Evolutionary conservation across 2,113 vertebrate species (phyloP), one percentile per base, ranked within the genome.

Genomic region (Hyla sarda): DNA sequence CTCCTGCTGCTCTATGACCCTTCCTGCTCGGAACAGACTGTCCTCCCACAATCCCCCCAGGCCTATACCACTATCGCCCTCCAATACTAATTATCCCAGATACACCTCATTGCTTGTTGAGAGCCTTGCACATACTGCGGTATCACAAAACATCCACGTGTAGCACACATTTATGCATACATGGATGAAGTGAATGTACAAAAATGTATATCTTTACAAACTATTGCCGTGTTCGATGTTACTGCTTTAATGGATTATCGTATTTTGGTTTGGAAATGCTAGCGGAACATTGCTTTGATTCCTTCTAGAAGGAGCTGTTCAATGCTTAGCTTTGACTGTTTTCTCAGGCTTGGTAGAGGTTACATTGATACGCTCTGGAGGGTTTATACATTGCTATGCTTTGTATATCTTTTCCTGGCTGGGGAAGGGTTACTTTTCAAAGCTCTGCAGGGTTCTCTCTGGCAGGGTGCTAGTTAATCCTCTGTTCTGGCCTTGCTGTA

Each of bases 1-100:
- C 86, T 87, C 86, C 82, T 87, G 85, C 77, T 87, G 85, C 85
- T 87, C 85, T 82, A 81, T 87, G 85, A 87, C 85, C 85, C 85
- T 73, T 73, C 85, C 47, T 74, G 78, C 85, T 87, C 77, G 74
- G 77, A 87, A 87, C 67, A 82, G 85, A 73, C 85, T 87, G 84
- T 74, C 85, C 85, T 82, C 78, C 85, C 69, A 87, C 77, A 87
- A 74, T 87, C 77, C 85, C 85, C 76, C 77, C 67, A 56, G 85
- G 77, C 85, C 67, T 82, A 11, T 48, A 56, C 17, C 50, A 56
- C 75, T 16, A 50, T 86, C 67, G 65, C 50, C 82, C 69, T 75
- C 54, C 71, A 81, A 81, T 81, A 81, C 78, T 71, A 67, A 82
- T 82, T 69, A 67, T 67, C 16, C 45, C 60, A 82, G 80, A 32